Percentiles rank a stretch among this genome's conserved stretches.
Conservation (phyloP, 2,113 vertebrate genomes). For the Mustela nigripes region DNA sequence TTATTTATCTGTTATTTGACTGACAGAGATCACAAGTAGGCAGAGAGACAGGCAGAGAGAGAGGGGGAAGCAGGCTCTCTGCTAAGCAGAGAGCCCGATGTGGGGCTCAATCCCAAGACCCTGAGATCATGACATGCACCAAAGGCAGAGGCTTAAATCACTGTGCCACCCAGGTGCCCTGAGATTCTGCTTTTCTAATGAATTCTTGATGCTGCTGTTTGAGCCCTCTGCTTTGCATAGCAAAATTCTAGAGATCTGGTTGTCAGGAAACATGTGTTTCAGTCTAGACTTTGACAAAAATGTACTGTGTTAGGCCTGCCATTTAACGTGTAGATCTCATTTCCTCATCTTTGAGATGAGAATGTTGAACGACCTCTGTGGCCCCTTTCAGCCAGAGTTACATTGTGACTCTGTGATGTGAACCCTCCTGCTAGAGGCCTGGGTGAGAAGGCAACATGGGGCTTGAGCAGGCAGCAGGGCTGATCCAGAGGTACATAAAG, state of each 20-base stretch:
- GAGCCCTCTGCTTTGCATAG: background rate
- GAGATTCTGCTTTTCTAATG: background rate
- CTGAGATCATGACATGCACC: no score
- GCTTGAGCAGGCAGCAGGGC: background rate
- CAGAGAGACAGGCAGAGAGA: no score
- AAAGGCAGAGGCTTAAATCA: no score
- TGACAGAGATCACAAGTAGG: no score
- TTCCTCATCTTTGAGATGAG: background rate
- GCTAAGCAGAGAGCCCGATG: no score
- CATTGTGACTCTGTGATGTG: background rate
- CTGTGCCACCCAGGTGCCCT: no score
- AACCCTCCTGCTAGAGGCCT: background rate
- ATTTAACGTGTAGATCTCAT: background rate
- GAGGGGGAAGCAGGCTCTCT: no score
- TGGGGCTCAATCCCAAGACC: no score
- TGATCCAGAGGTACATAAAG: background rate
- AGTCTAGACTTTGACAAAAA: background rate
- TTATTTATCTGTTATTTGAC: no score
- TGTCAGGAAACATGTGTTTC: background rate
- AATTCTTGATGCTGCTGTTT: background rate
- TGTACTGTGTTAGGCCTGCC: background rate
- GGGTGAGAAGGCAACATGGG: background rate
- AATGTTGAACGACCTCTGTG: background rate
- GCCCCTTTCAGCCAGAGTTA: background rate
- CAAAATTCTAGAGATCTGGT: background rate